Evolutionary conservation across 2,113 vertebrate species (phyloP).

Genomic region (Isurus oxyrinchus): DNA sequence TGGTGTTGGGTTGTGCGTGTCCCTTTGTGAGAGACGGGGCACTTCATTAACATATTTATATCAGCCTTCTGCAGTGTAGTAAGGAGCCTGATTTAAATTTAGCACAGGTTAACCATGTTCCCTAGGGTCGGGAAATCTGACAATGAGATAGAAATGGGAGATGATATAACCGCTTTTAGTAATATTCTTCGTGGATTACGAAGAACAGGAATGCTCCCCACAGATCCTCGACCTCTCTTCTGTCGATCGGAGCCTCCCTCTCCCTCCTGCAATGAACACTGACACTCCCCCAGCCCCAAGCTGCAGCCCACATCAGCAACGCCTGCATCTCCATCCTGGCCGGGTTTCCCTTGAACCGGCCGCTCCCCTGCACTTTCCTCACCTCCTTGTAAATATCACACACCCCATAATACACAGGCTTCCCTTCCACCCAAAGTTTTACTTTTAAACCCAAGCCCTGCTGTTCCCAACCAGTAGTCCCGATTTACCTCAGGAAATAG

Average conservation of each 20-base stretch:
- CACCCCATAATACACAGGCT: neutral
- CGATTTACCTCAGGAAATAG: neutral
- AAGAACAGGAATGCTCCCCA: neutral
- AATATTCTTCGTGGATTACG: neutral
- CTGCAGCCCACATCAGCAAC: neutral
- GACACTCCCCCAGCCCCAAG: neutral
- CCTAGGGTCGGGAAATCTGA: neutral
- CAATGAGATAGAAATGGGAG: neutral
- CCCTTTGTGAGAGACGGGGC: no score
- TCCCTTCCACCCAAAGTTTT: neutral
- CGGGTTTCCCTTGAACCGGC: no score
- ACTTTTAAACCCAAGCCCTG: no score
- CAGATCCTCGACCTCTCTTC: neutral
- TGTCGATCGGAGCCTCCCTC: neutral
- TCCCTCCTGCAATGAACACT: no score
- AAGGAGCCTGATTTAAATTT: neutral
- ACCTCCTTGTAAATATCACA: neutral
- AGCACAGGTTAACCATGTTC: neutral
- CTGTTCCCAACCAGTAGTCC: no score
- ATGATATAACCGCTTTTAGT: neutral
- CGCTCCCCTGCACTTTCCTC: neutral
- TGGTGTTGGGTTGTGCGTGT: neutral
- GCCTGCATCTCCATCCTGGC: no score
- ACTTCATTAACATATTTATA: neutral
- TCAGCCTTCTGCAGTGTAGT: neutral